Evolutionary conservation across 1,140 invertebrate species (phyloP).

Genomic region (Macrotrachela quadricornifera): DNA sequence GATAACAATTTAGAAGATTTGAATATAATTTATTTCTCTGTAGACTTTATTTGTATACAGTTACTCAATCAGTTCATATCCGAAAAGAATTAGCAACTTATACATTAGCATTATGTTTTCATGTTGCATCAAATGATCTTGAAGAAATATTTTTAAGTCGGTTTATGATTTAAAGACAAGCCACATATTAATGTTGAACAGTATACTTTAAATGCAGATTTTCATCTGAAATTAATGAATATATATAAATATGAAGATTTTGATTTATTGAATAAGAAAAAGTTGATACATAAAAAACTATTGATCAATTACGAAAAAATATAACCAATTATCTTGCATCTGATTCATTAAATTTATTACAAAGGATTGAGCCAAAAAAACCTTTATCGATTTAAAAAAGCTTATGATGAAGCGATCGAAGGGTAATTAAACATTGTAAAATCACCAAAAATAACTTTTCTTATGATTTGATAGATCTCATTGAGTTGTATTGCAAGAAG

Average conservation of each 20-base stretch:
- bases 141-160: slow-evolving; percentile 24
- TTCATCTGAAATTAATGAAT: not conserved
- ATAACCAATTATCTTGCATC: slow-evolving; percentile 21
- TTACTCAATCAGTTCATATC: slow-evolving; percentile 19
- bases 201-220: slow-evolving; percentile 19
- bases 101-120: slow-evolving; percentile 22
- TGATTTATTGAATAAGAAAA: slow-evolving; percentile 16
- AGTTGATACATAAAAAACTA: slow-evolving; percentile 19
- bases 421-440: slow-evolving; percentile 20
- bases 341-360: slow-evolving; percentile 20
- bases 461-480: not conserved
- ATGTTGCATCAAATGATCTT: slow-evolving; percentile 16
- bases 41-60: slow-evolving; percentile 24
- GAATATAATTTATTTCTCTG: too few species aligned
- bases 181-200: slow-evolving; percentile 24
- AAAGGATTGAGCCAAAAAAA: slow-evolving; percentile 22
- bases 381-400: slow-evolving; percentile 25
- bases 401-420: slow-evolving; percentile 26
- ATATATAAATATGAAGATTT: not conserved
- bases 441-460: too few species aligned
- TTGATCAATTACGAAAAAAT: slow-evolving; percentile 20
- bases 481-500: slow-evolving; percentile 8
- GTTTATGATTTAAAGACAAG: slow-evolving; percentile 25
- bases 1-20: too few species aligned
- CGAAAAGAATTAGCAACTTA: slow-evolving; percentile 21